Base-by-base conservation (phyloP, 30 jellyfish, hydroid and myxozoan species). In the Mastigias papua region DNA sequence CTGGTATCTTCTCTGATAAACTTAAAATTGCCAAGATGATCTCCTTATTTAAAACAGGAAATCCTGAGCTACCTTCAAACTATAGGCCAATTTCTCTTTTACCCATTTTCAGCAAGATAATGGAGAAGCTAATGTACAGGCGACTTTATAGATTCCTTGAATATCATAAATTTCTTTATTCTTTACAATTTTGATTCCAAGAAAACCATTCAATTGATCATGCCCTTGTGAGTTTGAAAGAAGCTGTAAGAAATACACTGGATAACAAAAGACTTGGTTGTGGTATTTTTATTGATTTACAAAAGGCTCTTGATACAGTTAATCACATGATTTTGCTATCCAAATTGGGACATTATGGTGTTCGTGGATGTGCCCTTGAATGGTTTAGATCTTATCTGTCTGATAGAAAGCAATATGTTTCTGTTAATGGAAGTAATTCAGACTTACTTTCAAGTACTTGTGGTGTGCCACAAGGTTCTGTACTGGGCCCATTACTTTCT, bases 391-490 rank as follows among this genome's bases (percentile, higher is more conserved):
- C 37, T 15, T 76, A 54, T 29, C 30, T 46, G 30, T 46, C 16
- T 20, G 23, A 46, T 76, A 35, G 87, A 11, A 29, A 76, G 64
- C 87, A 46, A 28, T 76, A 54, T 76, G 87, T 76, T 23, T 74
- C 86, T 23, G 86, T 74, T 23, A 48, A 48, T 46, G 76, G 76
- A 16, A 33, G 23, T 34, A 15, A 20, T 37, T 76, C 82, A 2
- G 8, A 48, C 42, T n/a, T 27, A 23, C 86, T 74, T 33, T 5
- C 22, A 35, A 23, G 27, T 33, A 10, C 73, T 25, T 74, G 86
- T 37, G 86, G 82, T 33, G 86, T 74, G 27, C 86, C 86, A 19
- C 86, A 74, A 74, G 86, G 86, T 16, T 74, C 75, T 33, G 75
- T 37, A 22, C 29, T 74, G 73, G 86, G 86, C 27, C 86, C 86